Conservation (phyloP, 2,797 vertebrate genomes). For the Percopsis omiscomaycus region DNA sequence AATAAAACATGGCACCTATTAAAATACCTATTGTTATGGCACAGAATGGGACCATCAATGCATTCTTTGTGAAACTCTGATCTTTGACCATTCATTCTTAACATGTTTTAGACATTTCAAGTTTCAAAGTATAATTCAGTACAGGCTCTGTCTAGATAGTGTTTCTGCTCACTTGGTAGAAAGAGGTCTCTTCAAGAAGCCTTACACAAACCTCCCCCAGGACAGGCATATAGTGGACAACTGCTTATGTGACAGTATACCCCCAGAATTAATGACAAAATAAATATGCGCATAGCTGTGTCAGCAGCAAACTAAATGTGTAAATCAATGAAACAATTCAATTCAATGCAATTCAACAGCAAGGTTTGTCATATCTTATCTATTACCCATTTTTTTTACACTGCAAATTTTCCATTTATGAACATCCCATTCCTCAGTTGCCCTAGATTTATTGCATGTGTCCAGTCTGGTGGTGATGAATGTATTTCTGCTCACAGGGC, state of each 20-base stretch:
- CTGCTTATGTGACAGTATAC: slow-evolving; percentile 21
- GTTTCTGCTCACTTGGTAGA: slow-evolving; percentile 46
- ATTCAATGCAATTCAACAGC: too few relatives aligned
- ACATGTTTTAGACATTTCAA: slow-evolving; percentile 56
- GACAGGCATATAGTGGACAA: slow-evolving; percentile 52
- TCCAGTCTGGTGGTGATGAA: slow-evolving; percentile 9
- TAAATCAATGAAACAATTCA: too few relatives aligned
- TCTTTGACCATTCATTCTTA: slow-evolving; percentile 29
- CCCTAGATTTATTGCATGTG: too few relatives aligned
- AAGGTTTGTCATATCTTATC: neutral
- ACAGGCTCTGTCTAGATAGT: slow-evolving; percentile 47
- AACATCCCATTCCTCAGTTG: too few relatives aligned
- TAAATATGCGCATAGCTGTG: slow-evolving; percentile 18
- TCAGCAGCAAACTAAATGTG: slow-evolving; percentile 27
- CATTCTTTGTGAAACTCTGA: slow-evolving; percentile 10
- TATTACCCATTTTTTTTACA: neutral
- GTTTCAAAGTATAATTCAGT: slow-evolving; percentile 67
- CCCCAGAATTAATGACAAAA: slow-evolving; percentile 23
- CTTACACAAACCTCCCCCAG: slow-evolving; percentile 62
- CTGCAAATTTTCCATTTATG: too few relatives aligned
- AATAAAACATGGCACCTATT: slow-evolving; percentile 15
- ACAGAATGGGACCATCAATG: slow-evolving; percentile 29
- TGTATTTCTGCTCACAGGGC: slow-evolving; percentile 49
- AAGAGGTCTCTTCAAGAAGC: slow-evolving; percentile 48
- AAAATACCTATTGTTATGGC: slow-evolving; percentile 18